Evolutionary conservation across 2,797 vertebrate species (phyloP), one percentile per base, ranked within the genome.

Genomic region (Crossoptilon crossoptilon): DNA sequence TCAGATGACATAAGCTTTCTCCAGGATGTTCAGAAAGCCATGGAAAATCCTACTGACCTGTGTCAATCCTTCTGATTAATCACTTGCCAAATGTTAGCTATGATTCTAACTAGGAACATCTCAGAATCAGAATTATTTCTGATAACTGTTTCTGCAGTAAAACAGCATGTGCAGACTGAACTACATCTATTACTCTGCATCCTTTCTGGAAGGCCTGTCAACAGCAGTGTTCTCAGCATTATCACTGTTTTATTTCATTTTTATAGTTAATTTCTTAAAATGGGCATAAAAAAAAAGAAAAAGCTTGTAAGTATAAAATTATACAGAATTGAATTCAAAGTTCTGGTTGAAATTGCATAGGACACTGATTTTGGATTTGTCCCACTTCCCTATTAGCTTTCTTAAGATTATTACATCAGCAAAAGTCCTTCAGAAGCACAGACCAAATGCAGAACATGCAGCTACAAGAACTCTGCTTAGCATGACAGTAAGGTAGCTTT

Each of bases 101-200:
- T 2, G 80, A 46, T 59, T 77, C 62, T 83, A 66, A n/a, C 56
- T 56, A 56, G 60, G 49, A 83, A 43, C 41, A 31, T 41, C 51
- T 44, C 41, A 77, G 46, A 91, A 85, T 48, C 35, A 11, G 19
- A 90, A 64, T 27, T 29, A 5, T 35, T 72, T 78, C 26, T 63
- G 43, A 60, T 31, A 78, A 53, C 31, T 58, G 35, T 9, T 87
- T 66, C 62, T 75, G 41, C n/a, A 78, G 66, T 69, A 55, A 37
- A 84, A 39, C 53, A 41, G 37, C 46, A 63, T 0, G 0, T 14
- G 62, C 35, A 85, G 53, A 35, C 31, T 78, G 48, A 69, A 69
- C 12, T 0, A 0, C 83, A 9, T 3, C 62, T 35, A 63, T 62
- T 0, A 1, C 44, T 83, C 46, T 41, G 22, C 33, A 31, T 21